Conservation (phyloP, 35 echinoderm and acorn worm genomes). For the Apostichopus californicus region DNA sequence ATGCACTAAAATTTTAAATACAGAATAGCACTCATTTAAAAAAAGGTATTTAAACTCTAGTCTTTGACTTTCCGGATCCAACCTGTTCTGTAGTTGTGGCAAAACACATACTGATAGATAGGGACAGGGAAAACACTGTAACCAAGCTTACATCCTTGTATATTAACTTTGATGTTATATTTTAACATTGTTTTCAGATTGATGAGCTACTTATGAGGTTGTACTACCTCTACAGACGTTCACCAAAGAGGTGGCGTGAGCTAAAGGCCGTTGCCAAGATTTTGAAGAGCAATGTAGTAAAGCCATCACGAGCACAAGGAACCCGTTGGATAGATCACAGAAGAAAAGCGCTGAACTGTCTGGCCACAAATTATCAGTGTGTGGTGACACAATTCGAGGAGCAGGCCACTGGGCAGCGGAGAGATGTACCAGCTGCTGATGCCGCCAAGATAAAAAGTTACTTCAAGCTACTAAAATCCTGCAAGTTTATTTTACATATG, state of each 20-base stretch:
- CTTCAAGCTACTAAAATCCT: conserved; percentile 41
- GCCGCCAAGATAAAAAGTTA: conserved; percentile 65
- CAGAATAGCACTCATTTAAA: too few species aligned
- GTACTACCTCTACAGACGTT: conserved; percentile 72
- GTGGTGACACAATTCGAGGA: conserved; percentile 65
- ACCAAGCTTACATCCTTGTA: too few species aligned
- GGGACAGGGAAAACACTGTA: too few species aligned
- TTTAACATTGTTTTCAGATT: conserved; percentile 55
- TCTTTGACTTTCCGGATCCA: too few species aligned
- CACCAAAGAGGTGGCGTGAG: conserved; percentile 64
- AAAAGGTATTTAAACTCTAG: too few species aligned
- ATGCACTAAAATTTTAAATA: too few species aligned
- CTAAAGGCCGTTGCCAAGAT: conserved; percentile 61
- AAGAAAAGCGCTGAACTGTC: conserved; percentile 54
- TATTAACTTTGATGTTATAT: too few species aligned
- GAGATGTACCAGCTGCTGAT: conserved; percentile 62
- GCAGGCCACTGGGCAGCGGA: conserved; percentile 15
- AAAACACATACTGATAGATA: too few species aligned
- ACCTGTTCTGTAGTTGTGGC: too few species aligned
- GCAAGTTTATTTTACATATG: conserved; percentile 44
- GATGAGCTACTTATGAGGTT: conserved; percentile 64
- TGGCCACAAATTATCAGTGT: conserved; percentile 53
- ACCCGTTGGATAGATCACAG: conserved; percentile 79
- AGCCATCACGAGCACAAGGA: conserved; percentile 64
- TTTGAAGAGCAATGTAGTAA: conserved; percentile 61